A percentile compares a stretch with the other conserved stretches of the same genome.
These are phyloP conservation scores for Eulemur mongoz DNA, from an alignment of 2,797 vertebrate genomes.

Conservation along the genomic window DNA sequence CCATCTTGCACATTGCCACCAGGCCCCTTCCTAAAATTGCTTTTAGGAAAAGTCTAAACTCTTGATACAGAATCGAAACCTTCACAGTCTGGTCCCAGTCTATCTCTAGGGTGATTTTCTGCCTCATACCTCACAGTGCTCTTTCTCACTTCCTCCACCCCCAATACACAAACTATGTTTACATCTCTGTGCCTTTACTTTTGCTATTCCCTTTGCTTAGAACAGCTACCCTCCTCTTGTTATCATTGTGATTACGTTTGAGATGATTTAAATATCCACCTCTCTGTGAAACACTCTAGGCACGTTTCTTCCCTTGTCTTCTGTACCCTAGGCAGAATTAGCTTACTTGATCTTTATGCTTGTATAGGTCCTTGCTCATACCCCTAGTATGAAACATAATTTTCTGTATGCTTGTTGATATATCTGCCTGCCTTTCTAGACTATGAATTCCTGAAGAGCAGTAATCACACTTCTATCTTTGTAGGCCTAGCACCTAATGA, in stretches of 20 bases:
- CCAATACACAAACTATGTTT: not conserved
- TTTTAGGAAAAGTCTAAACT: constrained; percentile 5
- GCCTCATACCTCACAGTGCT: not conserved
- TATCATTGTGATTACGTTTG: not conserved
- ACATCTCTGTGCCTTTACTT: not conserved
- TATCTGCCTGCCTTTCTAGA: not conserved
- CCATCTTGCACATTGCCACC: not conserved
- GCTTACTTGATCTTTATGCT: constrained; percentile 27
- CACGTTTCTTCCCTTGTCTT: not conserved
- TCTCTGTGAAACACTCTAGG: not conserved
- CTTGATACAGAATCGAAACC: not conserved
- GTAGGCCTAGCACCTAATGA: not conserved
- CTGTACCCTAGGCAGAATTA: not conserved
- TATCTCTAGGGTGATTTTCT: not conserved
- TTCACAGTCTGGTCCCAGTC: not conserved
- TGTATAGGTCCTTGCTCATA: not conserved
- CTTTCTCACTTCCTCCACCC: not conserved
- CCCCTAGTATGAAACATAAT: not conserved
- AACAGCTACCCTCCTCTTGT: not conserved
- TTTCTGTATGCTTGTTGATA: not conserved
- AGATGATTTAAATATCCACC: not conserved
- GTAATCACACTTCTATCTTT: not conserved
- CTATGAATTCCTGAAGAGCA: not conserved
- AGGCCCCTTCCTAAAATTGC: not conserved
- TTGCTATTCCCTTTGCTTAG: not conserved